Percentiles rank a stretch among this genome's conserved stretches.
These are phyloP conservation scores for Porites australiensis DNA, from an alignment of 64 coral and sea anemone genomes.

Conservation along the genomic window DNA sequence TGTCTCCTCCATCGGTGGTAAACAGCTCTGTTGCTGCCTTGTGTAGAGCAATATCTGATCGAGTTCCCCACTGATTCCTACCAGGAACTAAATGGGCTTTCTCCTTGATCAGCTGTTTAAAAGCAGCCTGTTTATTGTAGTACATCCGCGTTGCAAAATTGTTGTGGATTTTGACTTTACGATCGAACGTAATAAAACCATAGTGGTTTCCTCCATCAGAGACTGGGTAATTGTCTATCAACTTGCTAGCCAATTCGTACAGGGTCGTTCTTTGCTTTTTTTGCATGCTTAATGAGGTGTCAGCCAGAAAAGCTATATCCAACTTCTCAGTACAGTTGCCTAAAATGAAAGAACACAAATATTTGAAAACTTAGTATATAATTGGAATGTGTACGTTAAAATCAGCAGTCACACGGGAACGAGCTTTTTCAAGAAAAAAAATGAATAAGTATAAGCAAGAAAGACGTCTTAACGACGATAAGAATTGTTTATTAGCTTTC, in stretches of 20 bases:
- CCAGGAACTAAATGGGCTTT: too few species aligned
- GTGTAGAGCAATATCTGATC: background rate
- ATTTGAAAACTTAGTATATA: too few species aligned
- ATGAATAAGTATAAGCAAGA: too few species aligned
- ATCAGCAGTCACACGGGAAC: too few species aligned
- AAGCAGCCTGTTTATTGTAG: background rate
- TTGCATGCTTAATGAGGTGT: background rate
- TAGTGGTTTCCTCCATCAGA: background rate
- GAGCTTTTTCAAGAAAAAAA: too few species aligned
- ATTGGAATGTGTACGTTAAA: too few species aligned
- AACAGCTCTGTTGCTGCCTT: background rate
- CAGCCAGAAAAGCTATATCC: conserved; percentile 14
- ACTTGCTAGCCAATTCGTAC: too few species aligned
- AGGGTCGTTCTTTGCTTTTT: too few species aligned
- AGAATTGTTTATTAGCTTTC: too few species aligned
- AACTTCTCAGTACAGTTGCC: background rate
- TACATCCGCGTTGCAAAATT: background rate
- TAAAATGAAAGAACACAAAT: background rate
- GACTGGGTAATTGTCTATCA: background rate
- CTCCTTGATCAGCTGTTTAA: background rate
- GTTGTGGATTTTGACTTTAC: background rate
- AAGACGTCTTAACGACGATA: too few species aligned
- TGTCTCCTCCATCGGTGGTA: background rate
- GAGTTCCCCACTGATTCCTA: background rate
- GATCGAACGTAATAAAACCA: background rate